A percentile compares a stretch with the other conserved stretches of the same genome.
These are phyloP conservation scores for Crypturellus undulatus DNA, from an alignment of 2,113 vertebrate species.

Conservation along the genomic window DNA sequence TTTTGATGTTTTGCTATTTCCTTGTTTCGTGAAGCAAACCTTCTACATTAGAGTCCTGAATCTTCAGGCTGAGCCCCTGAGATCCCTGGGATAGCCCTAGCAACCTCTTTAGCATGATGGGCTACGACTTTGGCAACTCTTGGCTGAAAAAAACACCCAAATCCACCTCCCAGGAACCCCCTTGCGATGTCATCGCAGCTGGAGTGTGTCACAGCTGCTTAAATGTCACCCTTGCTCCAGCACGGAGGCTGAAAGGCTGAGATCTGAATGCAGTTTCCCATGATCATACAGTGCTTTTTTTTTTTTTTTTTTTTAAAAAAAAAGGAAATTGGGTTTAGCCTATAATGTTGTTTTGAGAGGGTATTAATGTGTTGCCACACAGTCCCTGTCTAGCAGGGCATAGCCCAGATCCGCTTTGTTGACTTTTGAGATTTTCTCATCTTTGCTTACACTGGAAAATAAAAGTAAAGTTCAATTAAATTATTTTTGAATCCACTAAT, in stretches of 20 bases:
- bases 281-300: too few species aligned
- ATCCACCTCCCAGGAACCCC: not conserved
- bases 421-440: not conserved
- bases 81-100: conserved; percentile 18
- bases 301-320: not conserved
- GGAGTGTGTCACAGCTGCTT: not conserved
- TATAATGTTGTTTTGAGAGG: not conserved
- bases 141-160: not conserved
- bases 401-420: not conserved
- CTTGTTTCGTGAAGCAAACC: conserved; percentile 17
- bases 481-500: not conserved
- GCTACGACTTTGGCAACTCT: not conserved
- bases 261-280: not conserved
- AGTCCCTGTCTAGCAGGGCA: not conserved
- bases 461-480: not conserved
- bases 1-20: not conserved
- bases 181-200: not conserved
- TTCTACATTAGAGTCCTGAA: not conserved
- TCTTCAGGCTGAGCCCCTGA: not conserved
- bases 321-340: not conserved
- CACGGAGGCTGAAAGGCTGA: not conserved
- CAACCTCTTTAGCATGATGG: not conserved
- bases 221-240: not conserved
- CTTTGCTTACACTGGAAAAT: not conserved
- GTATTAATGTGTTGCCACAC: not conserved